These are phyloP conservation scores for Lasioglossum morio DNA, from an alignment of 2,888 invertebrate genomes.

Conservation along the genomic window DNA sequence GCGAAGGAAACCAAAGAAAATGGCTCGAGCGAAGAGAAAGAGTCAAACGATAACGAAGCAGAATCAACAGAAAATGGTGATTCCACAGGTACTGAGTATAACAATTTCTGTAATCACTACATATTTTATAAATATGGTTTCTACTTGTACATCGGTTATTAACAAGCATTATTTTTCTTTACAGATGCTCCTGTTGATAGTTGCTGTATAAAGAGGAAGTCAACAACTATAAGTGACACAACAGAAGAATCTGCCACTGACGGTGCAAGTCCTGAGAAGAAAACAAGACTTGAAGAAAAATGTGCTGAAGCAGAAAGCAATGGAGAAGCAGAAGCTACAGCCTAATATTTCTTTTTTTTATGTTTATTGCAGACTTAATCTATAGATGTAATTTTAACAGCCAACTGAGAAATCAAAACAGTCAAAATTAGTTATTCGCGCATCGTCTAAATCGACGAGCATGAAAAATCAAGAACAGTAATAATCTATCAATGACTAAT, in stretches of 20 bases:
- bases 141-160: not conserved
- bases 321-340: slow-evolving; percentile 84
- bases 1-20: slow-evolving; percentile 84
- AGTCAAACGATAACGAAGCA: slow-evolving; percentile 83
- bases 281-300: slow-evolving; percentile 89
- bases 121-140: not conserved
- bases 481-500: slow-evolving; percentile 62
- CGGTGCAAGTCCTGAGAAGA: slow-evolving; percentile 90
- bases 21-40: slow-evolving; percentile 83
- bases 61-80: slow-evolving; percentile 84
- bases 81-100: slow-evolving; percentile 81
- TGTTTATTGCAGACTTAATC: slow-evolving; percentile 73
- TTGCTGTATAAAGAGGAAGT: slow-evolving; percentile 90
- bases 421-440: slow-evolving; percentile 74
- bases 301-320: slow-evolving; percentile 86
- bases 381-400: slow-evolving; percentile 78
- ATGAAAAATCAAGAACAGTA: slow-evolving; percentile 52
- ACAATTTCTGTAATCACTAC: not conserved
- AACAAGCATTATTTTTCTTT: slow-evolving; percentile 34
- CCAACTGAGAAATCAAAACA: slow-evolving; percentile 74
- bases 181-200: slow-evolving; percentile 81
- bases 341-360: slow-evolving; percentile 73
- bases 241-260: slow-evolving; percentile 84
- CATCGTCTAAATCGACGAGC: slow-evolving; percentile 64
- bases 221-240: slow-evolving; percentile 84